Evolutionary conservation across 2,113 vertebrate genomes (phyloP).

Genomic region (Cathartes aura): DNA sequence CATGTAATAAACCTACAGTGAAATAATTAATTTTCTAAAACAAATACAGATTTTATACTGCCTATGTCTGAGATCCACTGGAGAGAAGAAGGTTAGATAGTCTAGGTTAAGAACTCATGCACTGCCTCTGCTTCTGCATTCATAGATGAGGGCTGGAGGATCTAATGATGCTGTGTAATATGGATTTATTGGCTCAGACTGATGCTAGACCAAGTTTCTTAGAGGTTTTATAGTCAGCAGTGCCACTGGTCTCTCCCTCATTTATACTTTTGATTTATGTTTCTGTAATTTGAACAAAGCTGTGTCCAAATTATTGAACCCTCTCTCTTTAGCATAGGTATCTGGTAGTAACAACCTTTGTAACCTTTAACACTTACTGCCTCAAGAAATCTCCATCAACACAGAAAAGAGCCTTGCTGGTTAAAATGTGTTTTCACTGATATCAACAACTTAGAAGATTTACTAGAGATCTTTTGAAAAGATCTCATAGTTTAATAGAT

Average conservation of each 20-base stretch:
- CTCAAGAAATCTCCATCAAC: neutral
- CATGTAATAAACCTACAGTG: neutral
- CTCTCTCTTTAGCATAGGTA: neutral
- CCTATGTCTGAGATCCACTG: neutral
- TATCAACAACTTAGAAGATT: neutral
- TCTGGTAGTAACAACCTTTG: neutral
- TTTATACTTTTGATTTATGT: neutral
- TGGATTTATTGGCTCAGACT: neutral
- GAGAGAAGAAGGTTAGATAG: neutral
- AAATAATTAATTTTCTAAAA: neutral
- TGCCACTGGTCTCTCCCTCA: neutral
- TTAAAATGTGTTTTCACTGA: neutral
- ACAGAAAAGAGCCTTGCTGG: neutral
- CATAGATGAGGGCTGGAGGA: neutral
- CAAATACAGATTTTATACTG: neutral
- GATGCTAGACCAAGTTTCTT: neutral
- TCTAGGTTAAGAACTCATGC: neutral
- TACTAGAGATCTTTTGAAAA: neutral
- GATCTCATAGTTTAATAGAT: neutral
- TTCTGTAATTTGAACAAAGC: neutral
- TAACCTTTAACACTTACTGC: neutral
- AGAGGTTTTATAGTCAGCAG: neutral
- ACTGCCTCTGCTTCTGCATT: neutral
- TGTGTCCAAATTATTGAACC: neutral
- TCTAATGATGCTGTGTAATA: neutral